phyloP scores from a whole-genome alignment of 2,113 vertebrate genomes.

The Cairina moschata region DNA sequence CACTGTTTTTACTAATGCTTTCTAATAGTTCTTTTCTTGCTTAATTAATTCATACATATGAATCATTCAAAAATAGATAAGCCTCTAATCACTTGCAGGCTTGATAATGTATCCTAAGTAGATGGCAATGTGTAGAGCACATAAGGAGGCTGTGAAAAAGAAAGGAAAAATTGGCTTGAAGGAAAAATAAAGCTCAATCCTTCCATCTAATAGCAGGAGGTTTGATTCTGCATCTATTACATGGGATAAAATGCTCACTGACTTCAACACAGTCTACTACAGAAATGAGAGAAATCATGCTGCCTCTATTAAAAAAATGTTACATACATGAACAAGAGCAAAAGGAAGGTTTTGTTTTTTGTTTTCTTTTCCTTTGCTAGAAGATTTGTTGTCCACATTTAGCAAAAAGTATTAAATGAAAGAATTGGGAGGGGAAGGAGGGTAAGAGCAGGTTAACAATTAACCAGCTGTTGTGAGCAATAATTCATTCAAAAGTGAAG shows the following conservation, averaged over 20 bases:
- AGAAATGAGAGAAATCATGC: background rate
- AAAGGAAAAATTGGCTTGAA: background rate
- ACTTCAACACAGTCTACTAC: background rate
- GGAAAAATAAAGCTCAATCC: background rate
- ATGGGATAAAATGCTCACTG: background rate
- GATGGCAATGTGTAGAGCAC: background rate
- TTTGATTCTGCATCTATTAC: slow-evolving; percentile 15
- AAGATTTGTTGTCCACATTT: background rate
- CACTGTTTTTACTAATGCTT: slow-evolving; percentile 25
- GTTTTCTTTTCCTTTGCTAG: background rate
- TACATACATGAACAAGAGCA: background rate
- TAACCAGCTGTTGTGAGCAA: background rate
- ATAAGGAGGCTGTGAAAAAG: slow-evolving; percentile 2
- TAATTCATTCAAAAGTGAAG: background rate
- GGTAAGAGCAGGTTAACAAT: background rate
- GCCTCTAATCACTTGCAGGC: background rate
- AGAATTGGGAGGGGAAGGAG: background rate
- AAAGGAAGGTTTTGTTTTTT: background rate
- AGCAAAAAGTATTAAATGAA: background rate
- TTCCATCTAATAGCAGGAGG: background rate
- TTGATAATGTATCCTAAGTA: slow-evolving; percentile 21
- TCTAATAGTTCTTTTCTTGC: slow-evolving; percentile 19
- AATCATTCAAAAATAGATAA: slow-evolving; percentile 48
- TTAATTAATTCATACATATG: slow-evolving; percentile 47
- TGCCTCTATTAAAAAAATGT: background rate